Conservation (phyloP, 2,797 vertebrate species). For the Scolopax bukidnonensis region DNA sequence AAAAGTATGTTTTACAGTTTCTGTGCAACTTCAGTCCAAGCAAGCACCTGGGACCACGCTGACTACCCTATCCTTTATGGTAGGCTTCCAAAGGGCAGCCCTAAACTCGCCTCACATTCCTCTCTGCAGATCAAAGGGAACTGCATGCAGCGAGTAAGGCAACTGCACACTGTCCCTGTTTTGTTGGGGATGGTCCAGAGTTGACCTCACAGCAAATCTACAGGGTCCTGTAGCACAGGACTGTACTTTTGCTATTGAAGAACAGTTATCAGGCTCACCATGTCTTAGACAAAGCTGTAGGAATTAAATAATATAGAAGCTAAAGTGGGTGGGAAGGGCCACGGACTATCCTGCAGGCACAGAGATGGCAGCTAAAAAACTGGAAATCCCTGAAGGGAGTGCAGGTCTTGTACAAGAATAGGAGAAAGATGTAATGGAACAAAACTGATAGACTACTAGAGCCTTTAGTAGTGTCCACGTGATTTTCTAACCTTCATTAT, state of each 20-base stretch:
- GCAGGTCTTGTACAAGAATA: not conserved
- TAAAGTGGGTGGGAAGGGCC: not conserved
- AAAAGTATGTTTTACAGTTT: not conserved
- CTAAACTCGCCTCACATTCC: not conserved
- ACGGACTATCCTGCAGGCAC: not conserved
- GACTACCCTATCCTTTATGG: not conserved
- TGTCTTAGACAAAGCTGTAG: not conserved
- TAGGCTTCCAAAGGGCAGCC: not conserved
- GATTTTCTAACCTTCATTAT: not conserved
- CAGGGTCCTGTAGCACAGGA: not conserved
- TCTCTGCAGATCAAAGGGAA: not conserved
- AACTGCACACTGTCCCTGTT: not conserved
- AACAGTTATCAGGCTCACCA: not conserved
- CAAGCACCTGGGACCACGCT: not conserved
- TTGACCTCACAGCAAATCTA: not conserved
- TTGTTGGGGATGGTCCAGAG: not conserved
- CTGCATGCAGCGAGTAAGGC: not conserved
- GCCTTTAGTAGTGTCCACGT: not conserved
- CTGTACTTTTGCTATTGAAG: not conserved
- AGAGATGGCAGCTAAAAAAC: not conserved
- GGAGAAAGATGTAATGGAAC: not conserved
- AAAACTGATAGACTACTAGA: not conserved
- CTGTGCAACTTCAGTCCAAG: not conserved
- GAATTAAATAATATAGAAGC: not conserved
- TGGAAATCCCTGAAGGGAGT: not conserved